These are phyloP conservation scores for Theodoxus fluviatilis DNA, from an alignment of 2,888 invertebrate species.

Conservation along the genomic window DNA sequence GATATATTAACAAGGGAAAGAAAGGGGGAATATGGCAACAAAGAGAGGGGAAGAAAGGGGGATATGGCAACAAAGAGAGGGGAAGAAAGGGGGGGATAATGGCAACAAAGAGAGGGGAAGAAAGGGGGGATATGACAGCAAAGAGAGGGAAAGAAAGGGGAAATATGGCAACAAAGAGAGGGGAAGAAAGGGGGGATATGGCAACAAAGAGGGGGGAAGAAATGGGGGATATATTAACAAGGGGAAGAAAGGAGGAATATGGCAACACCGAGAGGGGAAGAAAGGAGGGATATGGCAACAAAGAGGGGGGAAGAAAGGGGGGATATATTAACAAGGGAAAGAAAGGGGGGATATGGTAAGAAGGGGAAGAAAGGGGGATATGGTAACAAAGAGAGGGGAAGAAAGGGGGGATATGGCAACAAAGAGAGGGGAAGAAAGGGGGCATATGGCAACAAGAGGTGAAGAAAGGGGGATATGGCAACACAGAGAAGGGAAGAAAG, in stretches of 20 bases:
- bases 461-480: too few species aligned
- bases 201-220: background rate
- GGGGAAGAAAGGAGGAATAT: background rate
- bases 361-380: background rate
- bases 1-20: background rate
- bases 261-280: background rate
- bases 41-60: too few species aligned
- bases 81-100: too few species aligned
- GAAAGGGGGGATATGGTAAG: background rate
- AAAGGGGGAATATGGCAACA: too few species aligned
- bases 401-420: too few species aligned
- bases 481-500: too few species aligned
- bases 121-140: background rate
- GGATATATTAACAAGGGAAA: background rate
- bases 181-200: background rate
- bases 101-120: background rate
- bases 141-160: background rate
- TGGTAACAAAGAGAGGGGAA: too few species aligned
- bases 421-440: too few species aligned
- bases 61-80: too few species aligned
- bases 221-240: background rate
- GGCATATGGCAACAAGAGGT: too few species aligned
- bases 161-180: background rate
- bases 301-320: background rate
- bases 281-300: background rate